Evolutionary conservation across 2,797 vertebrate genomes (phyloP), one percentile per base, ranked within the genome.

Genomic region (Rhadinocentrus ornatus): DNA sequence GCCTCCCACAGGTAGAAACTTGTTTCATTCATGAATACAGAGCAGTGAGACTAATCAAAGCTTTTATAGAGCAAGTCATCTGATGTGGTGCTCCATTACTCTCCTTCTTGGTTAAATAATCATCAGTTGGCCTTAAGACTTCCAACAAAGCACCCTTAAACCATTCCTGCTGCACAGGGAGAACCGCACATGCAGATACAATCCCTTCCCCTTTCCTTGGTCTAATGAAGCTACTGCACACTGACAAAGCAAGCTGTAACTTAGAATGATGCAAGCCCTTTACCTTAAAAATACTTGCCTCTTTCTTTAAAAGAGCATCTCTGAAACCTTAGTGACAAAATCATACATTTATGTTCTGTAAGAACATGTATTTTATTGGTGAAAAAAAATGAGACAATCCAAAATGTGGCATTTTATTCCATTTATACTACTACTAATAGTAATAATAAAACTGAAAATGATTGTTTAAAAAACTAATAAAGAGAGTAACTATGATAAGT

Each of bases 1-100:
- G 12, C 57, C 67, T 61, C 46, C 48, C n/a, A 59, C 5, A n/a
- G 44, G 32, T 60, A n/a, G 39, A 31, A n/a, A 48, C 2, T 9
- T 3, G 15, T 55, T 55, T 29, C 0, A 55, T 55, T 29, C 53
- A 62, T 31, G 20, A 48, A 62, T 31, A n/a, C 60, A 50, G 44
- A 68, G 35, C 44, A 27, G 55, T 35, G 41, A 68, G 22, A 31
- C 41, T 26, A 60, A 39, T 60, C 24, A 29, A 34, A 56, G 41
- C 32, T 48, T 68, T 68, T 35, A 16, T 15, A 13, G 27, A 29
- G 27, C 53, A 18, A 31, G 27, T 55, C 27, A 48, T 48, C 20
- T 48, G 8, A 22, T 48, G 46, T 8, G 22, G 37, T 3, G 20
- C 20, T n/a, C n/a, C n/a, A n/a, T 48, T 48, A 48, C n/a, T 48